phyloP scores from a whole-genome alignment of 2,113 vertebrate genomes.

The Tichodroma muraria region DNA sequence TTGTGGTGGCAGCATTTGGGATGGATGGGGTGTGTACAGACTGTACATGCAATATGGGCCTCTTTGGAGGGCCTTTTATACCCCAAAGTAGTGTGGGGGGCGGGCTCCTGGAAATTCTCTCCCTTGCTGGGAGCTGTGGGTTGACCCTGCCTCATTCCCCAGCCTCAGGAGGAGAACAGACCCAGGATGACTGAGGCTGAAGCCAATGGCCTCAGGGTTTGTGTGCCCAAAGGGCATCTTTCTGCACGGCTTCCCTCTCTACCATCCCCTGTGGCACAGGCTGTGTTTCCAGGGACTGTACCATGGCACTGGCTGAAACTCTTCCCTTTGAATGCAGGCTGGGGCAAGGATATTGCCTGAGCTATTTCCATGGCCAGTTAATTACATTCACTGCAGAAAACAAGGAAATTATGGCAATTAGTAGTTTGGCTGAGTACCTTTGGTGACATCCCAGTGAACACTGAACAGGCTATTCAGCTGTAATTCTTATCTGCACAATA shows the following conservation, averaged over 20 bases:
- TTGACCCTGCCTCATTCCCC: background rate
- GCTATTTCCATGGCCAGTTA: background rate
- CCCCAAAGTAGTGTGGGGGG: background rate
- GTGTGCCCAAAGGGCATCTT: background rate
- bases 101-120: background rate
- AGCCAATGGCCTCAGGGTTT: background rate
- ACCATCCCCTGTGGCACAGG: background rate
- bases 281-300: background rate
- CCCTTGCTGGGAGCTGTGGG: background rate
- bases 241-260: background rate
- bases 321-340: background rate
- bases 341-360: background rate
- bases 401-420: background rate
- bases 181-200: background rate
- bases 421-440: background rate
- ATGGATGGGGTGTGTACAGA: background rate
- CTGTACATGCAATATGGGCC: too few species aligned
- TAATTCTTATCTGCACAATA: background rate
- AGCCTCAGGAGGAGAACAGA: background rate
- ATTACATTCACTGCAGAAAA: background rate
- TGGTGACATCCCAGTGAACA: background rate
- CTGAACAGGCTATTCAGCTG: background rate
- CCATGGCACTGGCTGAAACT: background rate
- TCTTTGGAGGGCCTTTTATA: background rate
- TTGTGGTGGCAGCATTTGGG: accelerated